A percentile compares a stretch with the other conserved stretches of the same genome.
phyloP scores from a whole-genome alignment of 2,888 invertebrate species.

The Tryphoninae sp. region DNA sequence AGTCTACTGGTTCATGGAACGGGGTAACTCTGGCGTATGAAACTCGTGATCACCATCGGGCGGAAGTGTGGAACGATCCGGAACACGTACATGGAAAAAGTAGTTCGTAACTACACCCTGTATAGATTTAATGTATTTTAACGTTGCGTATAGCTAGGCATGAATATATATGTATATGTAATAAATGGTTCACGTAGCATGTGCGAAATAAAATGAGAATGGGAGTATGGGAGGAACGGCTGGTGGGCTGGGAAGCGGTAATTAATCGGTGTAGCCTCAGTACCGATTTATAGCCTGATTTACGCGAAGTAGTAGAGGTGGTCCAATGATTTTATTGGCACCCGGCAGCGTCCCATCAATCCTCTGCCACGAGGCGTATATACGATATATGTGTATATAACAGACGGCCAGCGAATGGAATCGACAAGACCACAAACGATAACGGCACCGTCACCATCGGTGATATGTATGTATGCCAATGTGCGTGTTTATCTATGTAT shows the following conservation, averaged over 20 bases:
- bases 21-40: neutral
- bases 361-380: constrained; percentile 44
- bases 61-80: neutral
- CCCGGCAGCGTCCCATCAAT: constrained; percentile 72
- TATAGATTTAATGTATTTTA: neutral
- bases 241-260: constrained; percentile 54
- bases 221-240: neutral
- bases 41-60: neutral
- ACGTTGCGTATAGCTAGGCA: neutral
- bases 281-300: constrained; percentile 71
- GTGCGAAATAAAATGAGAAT: neutral
- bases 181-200: constrained; percentile 23
- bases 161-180: neutral
- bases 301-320: constrained; percentile 59
- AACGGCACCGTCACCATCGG: neutral
- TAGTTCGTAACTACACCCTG: neutral
- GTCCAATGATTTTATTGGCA: constrained; percentile 72
- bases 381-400: constrained; percentile 11
- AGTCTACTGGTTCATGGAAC: constrained; percentile 26
- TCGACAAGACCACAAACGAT: constrained; percentile 23
- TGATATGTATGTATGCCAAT: neutral
- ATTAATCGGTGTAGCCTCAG: constrained; percentile 72
- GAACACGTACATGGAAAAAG: neutral
- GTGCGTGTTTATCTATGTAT: neutral
- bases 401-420: constrained; percentile 24